Percentiles rank a stretch among this genome's conserved stretches.
Evolutionary conservation across 2,113 vertebrate species (phyloP).

Genomic region (Nanorana parkeri): DNA sequence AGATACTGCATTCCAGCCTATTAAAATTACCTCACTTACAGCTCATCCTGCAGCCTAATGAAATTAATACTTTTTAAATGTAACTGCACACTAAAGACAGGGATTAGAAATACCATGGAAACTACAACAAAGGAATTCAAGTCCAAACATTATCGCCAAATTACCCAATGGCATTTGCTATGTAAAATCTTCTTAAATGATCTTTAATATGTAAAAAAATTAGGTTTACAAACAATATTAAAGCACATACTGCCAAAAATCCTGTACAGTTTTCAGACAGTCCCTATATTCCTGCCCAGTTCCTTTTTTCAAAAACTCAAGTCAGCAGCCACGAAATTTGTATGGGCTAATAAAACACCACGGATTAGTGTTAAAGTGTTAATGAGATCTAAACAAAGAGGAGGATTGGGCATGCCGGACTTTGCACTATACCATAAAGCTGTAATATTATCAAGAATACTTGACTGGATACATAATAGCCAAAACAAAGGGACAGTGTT

Average conservation of each 20-base stretch:
- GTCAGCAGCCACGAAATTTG: too few species aligned
- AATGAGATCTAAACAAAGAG: too few species aligned
- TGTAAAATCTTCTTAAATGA: not conserved
- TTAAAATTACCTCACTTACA: not conserved
- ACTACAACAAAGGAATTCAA: not conserved
- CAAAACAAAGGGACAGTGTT: too few species aligned
- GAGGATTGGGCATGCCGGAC: too few species aligned
- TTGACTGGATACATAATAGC: too few species aligned
- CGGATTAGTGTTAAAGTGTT: too few species aligned
- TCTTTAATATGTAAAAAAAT: not conserved
- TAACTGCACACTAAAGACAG: not conserved
- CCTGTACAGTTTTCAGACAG: too few species aligned
- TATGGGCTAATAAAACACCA: too few species aligned
- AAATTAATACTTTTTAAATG: not conserved
- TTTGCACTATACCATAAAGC: too few species aligned
- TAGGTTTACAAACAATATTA: slow-evolving; percentile 8
- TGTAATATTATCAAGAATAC: too few species aligned
- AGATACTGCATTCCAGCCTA: not conserved
- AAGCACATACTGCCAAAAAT: not conserved
- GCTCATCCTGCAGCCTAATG: not conserved
- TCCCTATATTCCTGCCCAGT: too few species aligned
- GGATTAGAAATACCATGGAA: slow-evolving; percentile 11
- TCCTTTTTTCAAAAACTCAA: too few species aligned
- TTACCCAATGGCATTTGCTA: slow-evolving; percentile 23
- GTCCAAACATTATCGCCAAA: not conserved